These are phyloP conservation scores for Saguinus imperator DNA, from an alignment of 2,113 vertebrate species.

Conservation along the genomic window DNA sequence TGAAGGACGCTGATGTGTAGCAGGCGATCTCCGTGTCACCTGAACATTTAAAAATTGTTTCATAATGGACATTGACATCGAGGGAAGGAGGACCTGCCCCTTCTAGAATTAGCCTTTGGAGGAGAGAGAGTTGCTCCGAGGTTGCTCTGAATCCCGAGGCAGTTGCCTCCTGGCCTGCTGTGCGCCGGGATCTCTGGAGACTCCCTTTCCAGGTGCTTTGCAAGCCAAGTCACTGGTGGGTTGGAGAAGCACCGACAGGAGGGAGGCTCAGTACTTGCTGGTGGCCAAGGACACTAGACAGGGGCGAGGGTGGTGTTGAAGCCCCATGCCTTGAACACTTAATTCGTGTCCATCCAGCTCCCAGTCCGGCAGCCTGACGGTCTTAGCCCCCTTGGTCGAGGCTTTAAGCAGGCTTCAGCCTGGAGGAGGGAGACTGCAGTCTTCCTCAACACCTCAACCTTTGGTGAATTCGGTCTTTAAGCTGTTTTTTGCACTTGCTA, in stretches of 20 bases:
- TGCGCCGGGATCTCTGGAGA: not conserved
- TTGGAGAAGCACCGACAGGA: not conserved
- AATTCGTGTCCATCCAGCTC: not conserved
- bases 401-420: not conserved
- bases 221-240: not conserved
- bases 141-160: not conserved
- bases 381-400: not conserved
- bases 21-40: not conserved
- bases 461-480: constrained; percentile 8
- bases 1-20: not conserved
- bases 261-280: not conserved
- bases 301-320: not conserved
- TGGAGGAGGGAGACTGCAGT: not conserved
- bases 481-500: not conserved
- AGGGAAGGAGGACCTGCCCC: not conserved
- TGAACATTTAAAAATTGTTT: not conserved
- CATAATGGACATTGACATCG: not conserved
- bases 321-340: not conserved
- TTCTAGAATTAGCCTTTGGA: not conserved
- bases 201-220: not conserved
- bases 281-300: not conserved
- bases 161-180: not conserved
- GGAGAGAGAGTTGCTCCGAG: not conserved
- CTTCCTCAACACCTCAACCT: not conserved
- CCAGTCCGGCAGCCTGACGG: no score